These are phyloP conservation scores for Ceratothoa steindachneri DNA, from an alignment of 2,888 invertebrate species.

Conservation along the genomic window DNA sequence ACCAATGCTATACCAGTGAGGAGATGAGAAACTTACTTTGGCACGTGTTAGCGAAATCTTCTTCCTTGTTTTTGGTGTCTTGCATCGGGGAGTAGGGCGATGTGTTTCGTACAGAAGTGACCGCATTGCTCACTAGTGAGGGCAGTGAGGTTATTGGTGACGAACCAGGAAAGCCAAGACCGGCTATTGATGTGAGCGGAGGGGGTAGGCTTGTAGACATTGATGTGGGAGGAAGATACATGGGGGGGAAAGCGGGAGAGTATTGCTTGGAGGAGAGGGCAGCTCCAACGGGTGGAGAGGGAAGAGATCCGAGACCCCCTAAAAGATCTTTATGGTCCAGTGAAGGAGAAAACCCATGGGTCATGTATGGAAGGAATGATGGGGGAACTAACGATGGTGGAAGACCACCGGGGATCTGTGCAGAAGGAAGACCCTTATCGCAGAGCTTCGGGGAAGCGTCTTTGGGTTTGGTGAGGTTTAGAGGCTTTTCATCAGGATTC, in stretches of 20 bases:
- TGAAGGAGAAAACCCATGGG: constrained; percentile 30
- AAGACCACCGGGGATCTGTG: constrained; percentile 31
- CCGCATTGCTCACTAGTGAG: constrained; percentile 22
- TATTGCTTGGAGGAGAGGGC: constrained; percentile 37
- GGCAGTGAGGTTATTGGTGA: constrained; percentile 41
- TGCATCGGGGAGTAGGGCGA: constrained; percentile 25
- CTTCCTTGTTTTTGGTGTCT: constrained; percentile 32
- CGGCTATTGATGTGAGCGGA: constrained; percentile 33
- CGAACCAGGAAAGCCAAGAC: constrained; percentile 26
- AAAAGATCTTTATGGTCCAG: constrained; percentile 41
- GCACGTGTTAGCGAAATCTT: constrained; percentile 42
- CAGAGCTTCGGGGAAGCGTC: constrained; percentile 38
- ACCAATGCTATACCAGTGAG: not conserved
- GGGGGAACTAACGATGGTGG: constrained; percentile 39
- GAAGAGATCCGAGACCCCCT: constrained; percentile 29
- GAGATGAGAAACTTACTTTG: constrained; percentile 40
- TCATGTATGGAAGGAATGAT: constrained; percentile 44
- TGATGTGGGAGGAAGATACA: constrained; percentile 46
- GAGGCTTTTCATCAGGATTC: constrained; percentile 45
- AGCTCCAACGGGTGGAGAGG: constrained; percentile 32
- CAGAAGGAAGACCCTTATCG: constrained; percentile 31
- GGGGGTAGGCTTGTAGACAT: constrained; percentile 40
- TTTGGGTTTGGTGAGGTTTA: constrained; percentile 47
- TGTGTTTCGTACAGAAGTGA: constrained; percentile 41
- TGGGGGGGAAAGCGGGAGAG: constrained; percentile 40